A percentile compares a stretch with the other conserved stretches of the same genome.
phyloP scores from a whole-genome alignment of 92 coral and sea anemone genomes.

The Epizoanthus scotinus region DNA sequence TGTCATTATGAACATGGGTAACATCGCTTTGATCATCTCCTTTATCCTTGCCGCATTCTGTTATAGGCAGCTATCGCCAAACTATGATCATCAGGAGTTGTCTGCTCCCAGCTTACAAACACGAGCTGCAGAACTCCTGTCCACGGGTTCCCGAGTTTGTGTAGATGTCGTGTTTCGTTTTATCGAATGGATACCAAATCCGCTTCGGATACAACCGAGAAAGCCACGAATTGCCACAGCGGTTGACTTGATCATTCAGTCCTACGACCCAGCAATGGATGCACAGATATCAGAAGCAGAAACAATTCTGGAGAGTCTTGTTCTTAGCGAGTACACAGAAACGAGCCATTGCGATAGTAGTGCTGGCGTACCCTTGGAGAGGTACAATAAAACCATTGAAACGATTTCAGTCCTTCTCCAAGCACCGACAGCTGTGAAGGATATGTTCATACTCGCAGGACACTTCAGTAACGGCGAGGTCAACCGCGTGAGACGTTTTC shows the following conservation, averaged over 20 bases:
- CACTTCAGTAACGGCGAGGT: constrained; percentile 1
- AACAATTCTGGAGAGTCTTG: constrained; percentile 12
- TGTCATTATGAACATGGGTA: background rate
- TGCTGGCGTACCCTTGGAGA: constrained; percentile 8
- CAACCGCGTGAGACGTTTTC: background rate
- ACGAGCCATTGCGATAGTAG: constrained; percentile 6
- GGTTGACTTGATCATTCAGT: background rate
- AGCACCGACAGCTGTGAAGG: constrained; percentile 15
- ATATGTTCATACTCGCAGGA: background rate
- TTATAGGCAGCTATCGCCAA: background rate
- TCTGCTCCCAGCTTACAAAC: background rate
- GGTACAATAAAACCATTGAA: background rate
- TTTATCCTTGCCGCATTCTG: background rate
- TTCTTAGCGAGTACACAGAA: constrained; percentile 18
- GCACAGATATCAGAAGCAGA: constrained; percentile 11
- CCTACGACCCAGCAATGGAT: background rate
- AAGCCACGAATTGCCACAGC: background rate
- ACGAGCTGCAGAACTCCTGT: background rate
- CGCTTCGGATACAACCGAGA: background rate
- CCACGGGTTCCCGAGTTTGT: background rate
- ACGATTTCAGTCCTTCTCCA: background rate
- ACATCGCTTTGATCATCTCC: background rate
- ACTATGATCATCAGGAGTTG: background rate
- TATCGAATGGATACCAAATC: background rate
- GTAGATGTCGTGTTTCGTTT: background rate